Conservation (phyloP, 2,888 invertebrate genomes). For the Tyria jacobaeae region DNA sequence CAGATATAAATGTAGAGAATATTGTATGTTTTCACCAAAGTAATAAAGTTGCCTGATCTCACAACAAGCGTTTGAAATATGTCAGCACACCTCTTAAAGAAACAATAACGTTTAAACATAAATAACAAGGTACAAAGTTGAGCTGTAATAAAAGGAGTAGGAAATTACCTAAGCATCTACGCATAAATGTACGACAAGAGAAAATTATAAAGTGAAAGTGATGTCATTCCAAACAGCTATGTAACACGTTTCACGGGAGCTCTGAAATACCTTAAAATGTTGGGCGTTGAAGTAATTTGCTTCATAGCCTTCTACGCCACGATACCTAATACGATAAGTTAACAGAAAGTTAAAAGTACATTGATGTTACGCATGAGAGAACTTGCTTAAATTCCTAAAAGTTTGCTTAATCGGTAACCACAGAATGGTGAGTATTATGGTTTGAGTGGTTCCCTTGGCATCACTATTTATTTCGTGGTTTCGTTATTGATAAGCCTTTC, state of each 20-base stretch:
- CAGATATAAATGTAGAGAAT: conserved; percentile 42
- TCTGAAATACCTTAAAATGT: conserved; percentile 66
- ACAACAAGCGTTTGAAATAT: conserved; percentile 37
- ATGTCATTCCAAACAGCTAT: conserved; percentile 63
- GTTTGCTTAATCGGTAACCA: background rate
- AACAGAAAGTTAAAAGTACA: conserved; percentile 3
- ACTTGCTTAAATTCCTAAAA: background rate
- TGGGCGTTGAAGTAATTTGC: conserved; percentile 58
- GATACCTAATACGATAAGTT: conserved; percentile 35
- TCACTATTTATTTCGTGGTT: too few relatives aligned
- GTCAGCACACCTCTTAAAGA: conserved; percentile 23
- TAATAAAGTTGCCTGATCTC: conserved; percentile 37
- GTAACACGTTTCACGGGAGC: conserved; percentile 62
- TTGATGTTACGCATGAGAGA: background rate
- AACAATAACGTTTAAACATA: conserved; percentile 36
- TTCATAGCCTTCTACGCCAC: background rate
- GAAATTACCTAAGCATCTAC: conserved; percentile 33
- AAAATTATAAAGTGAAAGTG: conserved; percentile 60
- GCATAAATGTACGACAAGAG: conserved; percentile 37
- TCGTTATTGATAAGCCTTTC: too few relatives aligned
- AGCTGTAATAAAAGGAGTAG: conserved; percentile 34
- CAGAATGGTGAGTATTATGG: background rate
- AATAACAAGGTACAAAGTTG: conserved; percentile 26
- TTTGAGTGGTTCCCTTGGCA: background rate
- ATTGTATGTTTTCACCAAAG: conserved; percentile 5